Base-by-base conservation (phyloP, 2,888 invertebrate genomes). In the Argynnis bischoffii region DNA sequence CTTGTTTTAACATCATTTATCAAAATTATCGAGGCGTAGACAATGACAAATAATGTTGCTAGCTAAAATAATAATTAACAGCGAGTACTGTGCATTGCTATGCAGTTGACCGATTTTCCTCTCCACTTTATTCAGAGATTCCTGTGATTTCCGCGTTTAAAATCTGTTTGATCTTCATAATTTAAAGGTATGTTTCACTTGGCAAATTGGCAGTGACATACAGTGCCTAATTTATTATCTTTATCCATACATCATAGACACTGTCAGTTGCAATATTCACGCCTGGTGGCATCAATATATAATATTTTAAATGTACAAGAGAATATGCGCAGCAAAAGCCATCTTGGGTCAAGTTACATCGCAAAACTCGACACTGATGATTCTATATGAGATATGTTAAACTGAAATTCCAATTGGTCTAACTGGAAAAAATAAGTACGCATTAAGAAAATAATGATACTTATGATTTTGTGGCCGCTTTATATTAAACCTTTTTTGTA, bases 61-160 rank as follows among this genome's bases (percentile, higher is more conserved):
- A 66, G 54, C 64, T 63, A 63, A 54, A 53, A 67, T 70, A 69
- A 71, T 71, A 64, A 72, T 66, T 70, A 68, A 35, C 60, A 21
- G 50, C 46, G 46, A 61, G 48, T 48, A 59, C 64, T 59, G 56
- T 50, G 51, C 61, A 64, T 6, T 47, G 51, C 64, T 67, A 65
- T 69, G 72, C 68, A 67, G 66, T 46, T 72, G 74, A 66, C 74
- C 72, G 67, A 72, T 56, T 73, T 74, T 64, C 71, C 68, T 73
- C 68, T 73, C 66, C 67, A 73, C 63, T 66, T 66, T 71, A 63
- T 71, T 67, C 67, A 57, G 31, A 26, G 55, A 67, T 68, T 68
- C 55, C 48, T 56, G 55, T 54, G 57, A 69, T 57, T 74, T 72
- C 72, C 72, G 69, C 67, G 63, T 71, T 72, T 18, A 31, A 69